phyloP scores from a whole-genome alignment of 2,113 vertebrate species.

The Gnathonemus longibarbis region DNA sequence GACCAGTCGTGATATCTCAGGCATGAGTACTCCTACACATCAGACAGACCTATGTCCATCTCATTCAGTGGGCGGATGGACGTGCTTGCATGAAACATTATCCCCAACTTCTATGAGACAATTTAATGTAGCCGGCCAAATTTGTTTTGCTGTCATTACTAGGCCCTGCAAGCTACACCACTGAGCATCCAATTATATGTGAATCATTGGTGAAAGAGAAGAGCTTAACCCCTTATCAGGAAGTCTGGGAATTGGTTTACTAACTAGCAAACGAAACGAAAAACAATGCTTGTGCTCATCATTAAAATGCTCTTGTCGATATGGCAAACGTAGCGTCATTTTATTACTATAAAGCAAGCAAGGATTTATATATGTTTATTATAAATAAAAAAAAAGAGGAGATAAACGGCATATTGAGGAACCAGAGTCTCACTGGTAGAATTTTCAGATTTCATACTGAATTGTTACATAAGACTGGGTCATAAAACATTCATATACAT shows the following conservation, averaged over 20 bases:
- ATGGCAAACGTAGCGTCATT: not conserved
- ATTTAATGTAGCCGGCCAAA: not conserved
- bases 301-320: not conserved
- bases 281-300: not conserved
- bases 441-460: not conserved
- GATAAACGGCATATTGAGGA: not conserved
- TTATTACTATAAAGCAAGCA: not conserved
- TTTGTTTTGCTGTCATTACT: not conserved
- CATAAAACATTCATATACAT: not conserved
- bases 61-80: not conserved
- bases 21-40: not conserved
- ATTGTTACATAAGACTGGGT: not conserved
- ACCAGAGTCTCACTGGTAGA: not conserved
- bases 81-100: not conserved
- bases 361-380: not conserved
- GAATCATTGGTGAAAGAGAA: not conserved
- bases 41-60: not conserved
- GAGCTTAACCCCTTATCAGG: not conserved
- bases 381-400: not conserved
- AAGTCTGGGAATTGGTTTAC: not conserved
- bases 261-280: not conserved
- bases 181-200: slow-evolving; percentile 8
- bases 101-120: not conserved
- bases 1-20: not conserved
- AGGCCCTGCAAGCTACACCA: not conserved